A percentile compares a stretch with the other conserved stretches of the same genome.
phyloP scores from a whole-genome alignment of 2,113 vertebrate genomes.

The Gadus macrocephalus region DNA sequence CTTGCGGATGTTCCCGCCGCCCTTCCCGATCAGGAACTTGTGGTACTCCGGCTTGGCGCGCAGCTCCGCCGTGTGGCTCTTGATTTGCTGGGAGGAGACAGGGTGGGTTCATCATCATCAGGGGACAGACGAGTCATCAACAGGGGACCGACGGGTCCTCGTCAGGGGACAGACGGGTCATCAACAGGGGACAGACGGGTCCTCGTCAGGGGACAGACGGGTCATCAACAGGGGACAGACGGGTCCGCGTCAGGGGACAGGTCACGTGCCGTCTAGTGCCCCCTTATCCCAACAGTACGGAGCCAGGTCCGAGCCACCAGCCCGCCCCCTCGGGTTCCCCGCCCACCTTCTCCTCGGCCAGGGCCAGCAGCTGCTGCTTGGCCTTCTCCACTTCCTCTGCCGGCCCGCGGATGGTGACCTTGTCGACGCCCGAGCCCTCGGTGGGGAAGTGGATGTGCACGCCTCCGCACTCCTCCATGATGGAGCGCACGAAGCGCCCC shows the following conservation, averaged over 20 bases:
- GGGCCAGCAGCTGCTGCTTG: slow-evolving; percentile 89
- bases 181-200: no score
- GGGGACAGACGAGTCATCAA: no score
- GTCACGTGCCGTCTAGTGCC: no score
- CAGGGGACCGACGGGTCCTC: no score
- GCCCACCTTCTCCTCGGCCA: slow-evolving; percentile 96
- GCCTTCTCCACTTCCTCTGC: slow-evolving; percentile 94
- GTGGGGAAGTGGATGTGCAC: slow-evolving; percentile 98
- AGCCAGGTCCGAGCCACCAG: no score
- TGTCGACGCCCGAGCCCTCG: slow-evolving; percentile 94
- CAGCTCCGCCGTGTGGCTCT: slow-evolving; percentile 91
- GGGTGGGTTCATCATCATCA: no score
- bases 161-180: no score
- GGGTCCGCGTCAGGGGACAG: no score
- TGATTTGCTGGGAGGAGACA: slow-evolving; percentile 82
- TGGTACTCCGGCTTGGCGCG: slow-evolving; percentile 97
- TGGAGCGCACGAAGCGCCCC: slow-evolving; percentile 94
- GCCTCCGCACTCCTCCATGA: slow-evolving; percentile 98
- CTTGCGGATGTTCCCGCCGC: slow-evolving; percentile 94
- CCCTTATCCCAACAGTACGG: no score
- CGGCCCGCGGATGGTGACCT: slow-evolving; percentile 93
- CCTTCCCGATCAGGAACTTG: slow-evolving; percentile 97
- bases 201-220: no score
- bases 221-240: no score
- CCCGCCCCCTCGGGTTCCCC: neutral